Base-by-base conservation (phyloP, 2,797 vertebrate species). In the Xiphorhynchus erythropygius region DNA sequence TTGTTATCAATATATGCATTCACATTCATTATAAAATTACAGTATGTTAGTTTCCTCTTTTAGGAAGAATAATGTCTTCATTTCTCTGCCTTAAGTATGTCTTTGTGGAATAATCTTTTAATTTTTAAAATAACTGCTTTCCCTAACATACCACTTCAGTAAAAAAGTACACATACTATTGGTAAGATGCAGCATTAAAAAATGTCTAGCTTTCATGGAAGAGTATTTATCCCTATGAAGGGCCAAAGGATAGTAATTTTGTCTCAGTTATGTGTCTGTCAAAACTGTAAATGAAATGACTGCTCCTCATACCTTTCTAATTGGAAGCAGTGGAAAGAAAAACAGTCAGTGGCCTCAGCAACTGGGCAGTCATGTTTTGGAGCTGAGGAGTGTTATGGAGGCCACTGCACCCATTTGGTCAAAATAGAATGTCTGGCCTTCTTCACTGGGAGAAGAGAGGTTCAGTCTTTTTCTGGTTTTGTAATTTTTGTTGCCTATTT, bases 351-450 rank as follows among this genome's bases (percentile, higher is more conserved):
- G 2, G n/a, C 19, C 50, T 80, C 62, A 91, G 16, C 5, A 75
- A 30, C 42, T 30, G 17, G 25, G 25, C 39, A 78, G 47, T 69
- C 37, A 30, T 25, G 6, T 60, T 88, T 74, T 79, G 27, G 68
- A 89, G 42, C 37, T 69, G 53, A 90, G 37, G 88, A 76, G 12
- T 42, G 11, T 70, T 65, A 52, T 24, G 28, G 47, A 87, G 28
- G 33, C n/a, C 75, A 37, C 44, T 76, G n/a, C 35, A 37, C 28
- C 17, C 9, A 15, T 62, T 65, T 73, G 44, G 65, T 49, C 2
- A 0, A 81, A 81, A 75, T 1, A 21, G 28, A 68, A 59, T 65
- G 27, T 52, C 50, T 0, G 0, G 24, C 57, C 33, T 71, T 73
- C 60, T 67, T 47, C 30, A 75, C 21, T 28, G 19, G 49, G 64